phyloP scores from a whole-genome alignment of 92 coral and sea anemone genomes.

The Bergia puertoricense region DNA sequence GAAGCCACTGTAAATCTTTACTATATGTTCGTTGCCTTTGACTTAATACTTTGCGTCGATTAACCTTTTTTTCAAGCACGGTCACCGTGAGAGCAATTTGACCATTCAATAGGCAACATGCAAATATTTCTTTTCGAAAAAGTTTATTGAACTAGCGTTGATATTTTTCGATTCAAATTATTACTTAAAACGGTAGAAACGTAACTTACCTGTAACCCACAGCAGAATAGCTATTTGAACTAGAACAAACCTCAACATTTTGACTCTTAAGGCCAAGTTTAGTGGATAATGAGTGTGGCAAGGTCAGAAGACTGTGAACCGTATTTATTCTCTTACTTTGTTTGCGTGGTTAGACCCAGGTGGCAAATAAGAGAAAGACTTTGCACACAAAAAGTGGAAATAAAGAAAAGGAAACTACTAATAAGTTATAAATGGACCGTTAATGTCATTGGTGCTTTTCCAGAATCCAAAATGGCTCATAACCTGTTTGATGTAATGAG shows the following conservation, averaged over 20 bases:
- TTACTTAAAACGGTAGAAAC: neutral
- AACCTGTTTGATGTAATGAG: constrained; percentile 20
- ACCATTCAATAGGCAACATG: neutral
- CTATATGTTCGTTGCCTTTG: neutral
- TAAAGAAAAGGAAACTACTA: constrained; percentile 21
- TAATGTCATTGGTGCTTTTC: constrained; percentile 6
- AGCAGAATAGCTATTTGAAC: constrained; percentile 24
- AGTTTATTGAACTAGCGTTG: neutral
- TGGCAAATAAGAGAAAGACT: constrained; percentile 3
- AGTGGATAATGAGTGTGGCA: neutral
- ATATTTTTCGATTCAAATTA: neutral
- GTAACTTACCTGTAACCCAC: constrained; percentile 29
- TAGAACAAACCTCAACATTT: constrained; percentile 23
- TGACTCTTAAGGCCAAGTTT: neutral
- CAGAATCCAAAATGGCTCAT: constrained; percentile 1
- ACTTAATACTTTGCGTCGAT: neutral
- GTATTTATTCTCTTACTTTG: constrained; percentile 8
- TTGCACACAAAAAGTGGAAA: neutral
- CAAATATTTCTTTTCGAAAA: too few relatives aligned
- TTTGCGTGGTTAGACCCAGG: constrained; percentile 37
- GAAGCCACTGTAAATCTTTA: neutral
- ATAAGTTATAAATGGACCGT: constrained; percentile 13
- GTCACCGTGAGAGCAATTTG: neutral
- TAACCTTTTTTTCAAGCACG: neutral
- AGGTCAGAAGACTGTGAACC: neutral